Evolutionary conservation across 1,140 invertebrate species (phyloP).

Genomic region (Phortica variegata): DNA sequence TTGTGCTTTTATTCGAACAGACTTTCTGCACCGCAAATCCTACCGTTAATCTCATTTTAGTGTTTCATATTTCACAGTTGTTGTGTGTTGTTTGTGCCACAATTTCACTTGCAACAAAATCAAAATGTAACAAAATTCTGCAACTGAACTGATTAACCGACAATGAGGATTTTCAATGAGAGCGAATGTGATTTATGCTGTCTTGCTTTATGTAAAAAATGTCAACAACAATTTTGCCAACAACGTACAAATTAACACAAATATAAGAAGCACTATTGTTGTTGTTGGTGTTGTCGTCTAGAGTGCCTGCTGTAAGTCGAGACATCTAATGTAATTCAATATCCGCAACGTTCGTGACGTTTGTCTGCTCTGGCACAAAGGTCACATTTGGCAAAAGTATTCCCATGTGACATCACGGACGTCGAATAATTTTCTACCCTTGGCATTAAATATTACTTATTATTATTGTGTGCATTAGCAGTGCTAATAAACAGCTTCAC

Average conservation of each 20-base stretch:
- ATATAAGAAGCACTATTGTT: background rate
- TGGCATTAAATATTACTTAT: slow-evolving; percentile 54
- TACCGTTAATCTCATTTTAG: background rate
- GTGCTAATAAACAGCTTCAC: slow-evolving; percentile 53
- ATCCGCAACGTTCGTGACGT: slow-evolving; percentile 4
- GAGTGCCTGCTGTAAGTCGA: slow-evolving; percentile 33
- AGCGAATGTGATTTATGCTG: slow-evolving; percentile 43
- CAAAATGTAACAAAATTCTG: slow-evolving; percentile 22
- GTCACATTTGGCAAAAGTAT: slow-evolving; percentile 54
- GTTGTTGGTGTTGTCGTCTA: background rate
- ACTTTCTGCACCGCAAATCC: no score
- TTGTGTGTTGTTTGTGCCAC: slow-evolving; percentile 13
- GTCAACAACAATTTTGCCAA: slow-evolving; percentile 41
- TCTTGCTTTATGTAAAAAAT: slow-evolving; percentile 40
- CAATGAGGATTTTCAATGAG: slow-evolving; percentile 33
- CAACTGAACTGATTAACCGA: slow-evolving; percentile 22
- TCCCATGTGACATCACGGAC: slow-evolving; percentile 34
- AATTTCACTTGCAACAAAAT: slow-evolving; percentile 21
- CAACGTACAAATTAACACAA: slow-evolving; percentile 46
- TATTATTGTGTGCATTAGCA: slow-evolving; percentile 55
- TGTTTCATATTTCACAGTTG: slow-evolving; percentile 36
- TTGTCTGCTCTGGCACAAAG: slow-evolving; percentile 29
- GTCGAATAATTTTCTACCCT: slow-evolving; percentile 48
- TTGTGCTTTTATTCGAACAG: no score
- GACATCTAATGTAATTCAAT: slow-evolving; percentile 50